Evolutionary conservation across 2,888 invertebrate species (phyloP).

Genomic region (Himalopsyche kuldschensis): DNA sequence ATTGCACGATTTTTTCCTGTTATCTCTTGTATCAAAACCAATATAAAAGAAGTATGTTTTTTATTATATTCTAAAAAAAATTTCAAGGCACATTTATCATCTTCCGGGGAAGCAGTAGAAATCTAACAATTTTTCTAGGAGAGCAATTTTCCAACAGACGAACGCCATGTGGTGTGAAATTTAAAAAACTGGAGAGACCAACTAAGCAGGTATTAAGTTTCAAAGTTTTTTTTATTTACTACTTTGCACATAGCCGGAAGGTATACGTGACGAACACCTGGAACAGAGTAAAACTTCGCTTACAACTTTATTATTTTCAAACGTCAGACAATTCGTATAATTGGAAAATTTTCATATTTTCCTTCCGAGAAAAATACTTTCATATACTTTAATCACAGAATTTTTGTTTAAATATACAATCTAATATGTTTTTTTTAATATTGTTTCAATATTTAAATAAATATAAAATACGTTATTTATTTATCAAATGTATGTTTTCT

Average conservation of each 20-base stretch:
- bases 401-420: too few relatives aligned
- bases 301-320: neutral
- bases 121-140: neutral
- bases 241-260: neutral
- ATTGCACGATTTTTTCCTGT: too few relatives aligned
- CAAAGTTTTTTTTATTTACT: neutral
- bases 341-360: neutral
- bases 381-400: too few relatives aligned
- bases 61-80: neutral
- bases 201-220: neutral
- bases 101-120: neutral
- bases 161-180: slow-evolving; percentile 22
- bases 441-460: too few relatives aligned
- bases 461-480: too few relatives aligned
- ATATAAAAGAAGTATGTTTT: too few relatives aligned
- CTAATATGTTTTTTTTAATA: too few relatives aligned
- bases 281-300: neutral
- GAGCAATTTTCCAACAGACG: neutral
- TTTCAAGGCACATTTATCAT: neutral
- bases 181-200: slow-evolving; percentile 11
- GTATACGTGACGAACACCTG: neutral
- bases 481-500: too few relatives aligned
- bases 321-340: neutral
- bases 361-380: neutral
- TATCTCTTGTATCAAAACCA: too few relatives aligned